Evolutionary conservation across 2,113 vertebrate genomes (phyloP).

Genomic region (Muscicapa adusta): DNA sequence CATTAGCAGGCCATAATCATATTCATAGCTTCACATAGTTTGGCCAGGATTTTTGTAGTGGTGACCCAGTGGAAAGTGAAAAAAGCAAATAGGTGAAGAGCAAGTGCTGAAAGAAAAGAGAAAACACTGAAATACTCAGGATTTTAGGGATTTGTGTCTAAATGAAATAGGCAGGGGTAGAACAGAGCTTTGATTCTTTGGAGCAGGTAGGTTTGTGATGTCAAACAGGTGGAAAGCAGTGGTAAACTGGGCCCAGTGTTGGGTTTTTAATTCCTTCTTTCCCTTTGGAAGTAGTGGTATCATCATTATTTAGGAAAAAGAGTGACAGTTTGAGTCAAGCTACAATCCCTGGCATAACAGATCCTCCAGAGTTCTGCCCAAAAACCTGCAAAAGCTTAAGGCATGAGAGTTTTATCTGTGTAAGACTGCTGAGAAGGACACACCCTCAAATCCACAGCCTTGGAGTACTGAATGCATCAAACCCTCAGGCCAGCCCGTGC

Average conservation of each 20-base stretch:
- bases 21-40: background rate
- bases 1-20: conserved; percentile 14
- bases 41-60: background rate
- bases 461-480: accelerated
- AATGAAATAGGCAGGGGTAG: background rate
- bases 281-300: background rate
- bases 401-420: background rate
- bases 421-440: background rate
- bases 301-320: background rate
- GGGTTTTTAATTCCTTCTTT: background rate
- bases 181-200: background rate
- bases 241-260: background rate
- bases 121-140: background rate
- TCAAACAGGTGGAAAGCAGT: background rate
- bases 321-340: background rate
- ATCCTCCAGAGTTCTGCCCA: background rate
- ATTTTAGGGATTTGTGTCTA: background rate
- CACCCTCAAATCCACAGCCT: accelerated
- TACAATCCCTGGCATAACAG: background rate
- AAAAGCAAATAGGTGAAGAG: background rate
- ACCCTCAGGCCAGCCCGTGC: accelerated
- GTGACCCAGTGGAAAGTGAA: background rate
- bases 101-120: background rate
- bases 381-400: background rate
- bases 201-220: background rate